Conservation (phyloP, 2,113 vertebrate genomes). For the Colinus virginianus region DNA sequence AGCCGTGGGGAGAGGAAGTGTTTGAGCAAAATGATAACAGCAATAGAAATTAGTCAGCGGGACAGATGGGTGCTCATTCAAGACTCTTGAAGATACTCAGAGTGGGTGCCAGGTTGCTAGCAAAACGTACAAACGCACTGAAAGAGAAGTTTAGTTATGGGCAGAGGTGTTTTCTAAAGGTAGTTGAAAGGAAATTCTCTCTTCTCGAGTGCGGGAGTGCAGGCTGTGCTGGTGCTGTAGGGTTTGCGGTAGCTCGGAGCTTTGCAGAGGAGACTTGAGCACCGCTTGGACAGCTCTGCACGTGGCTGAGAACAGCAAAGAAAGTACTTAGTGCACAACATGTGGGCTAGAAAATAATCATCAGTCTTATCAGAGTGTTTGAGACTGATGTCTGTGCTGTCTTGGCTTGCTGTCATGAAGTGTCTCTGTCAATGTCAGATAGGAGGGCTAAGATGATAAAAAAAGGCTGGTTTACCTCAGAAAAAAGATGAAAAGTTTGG, state of each 20-base stretch:
- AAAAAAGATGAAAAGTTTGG: background rate
- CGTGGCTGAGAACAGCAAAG: background rate
- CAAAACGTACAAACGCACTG: background rate
- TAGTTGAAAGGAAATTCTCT: background rate
- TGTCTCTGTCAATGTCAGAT: background rate
- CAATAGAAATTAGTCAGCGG: background rate
- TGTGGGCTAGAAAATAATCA: background rate
- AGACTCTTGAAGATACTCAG: background rate
- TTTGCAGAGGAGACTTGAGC: background rate
- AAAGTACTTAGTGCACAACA: background rate
- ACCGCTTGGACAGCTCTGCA: background rate
- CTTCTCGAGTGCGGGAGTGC: background rate
- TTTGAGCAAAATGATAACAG: background rate
- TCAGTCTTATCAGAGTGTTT: background rate
- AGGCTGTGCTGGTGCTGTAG: background rate
- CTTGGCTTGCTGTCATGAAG: background rate
- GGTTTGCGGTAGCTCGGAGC: background rate
- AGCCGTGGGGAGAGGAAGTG: background rate
- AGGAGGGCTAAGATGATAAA: background rate
- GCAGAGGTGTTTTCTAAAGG: background rate
- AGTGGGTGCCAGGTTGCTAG: background rate
- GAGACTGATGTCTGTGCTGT: background rate
- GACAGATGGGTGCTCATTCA: background rate
- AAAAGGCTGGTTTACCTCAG: background rate
- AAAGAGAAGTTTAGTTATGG: background rate